Evolutionary conservation across 2,888 invertebrate genomes (phyloP).

Genomic region (Petrophora chlorosata): DNA sequence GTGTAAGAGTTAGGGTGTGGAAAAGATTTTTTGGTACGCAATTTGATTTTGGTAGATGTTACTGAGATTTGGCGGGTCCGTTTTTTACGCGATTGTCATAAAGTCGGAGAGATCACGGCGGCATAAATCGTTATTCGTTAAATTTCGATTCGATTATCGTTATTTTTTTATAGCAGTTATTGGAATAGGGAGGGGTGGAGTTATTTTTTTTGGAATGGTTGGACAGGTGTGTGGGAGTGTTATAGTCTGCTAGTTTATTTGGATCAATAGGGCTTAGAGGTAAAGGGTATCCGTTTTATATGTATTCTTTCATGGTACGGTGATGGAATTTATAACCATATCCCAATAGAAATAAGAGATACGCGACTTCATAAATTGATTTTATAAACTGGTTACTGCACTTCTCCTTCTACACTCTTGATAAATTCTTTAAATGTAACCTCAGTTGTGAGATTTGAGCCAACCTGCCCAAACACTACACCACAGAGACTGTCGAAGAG

Average conservation of each 20-base stretch:
- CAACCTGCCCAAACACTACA: too few relatives aligned
- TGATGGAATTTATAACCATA: too few relatives aligned
- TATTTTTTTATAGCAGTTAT: constrained; percentile 14
- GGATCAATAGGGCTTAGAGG: not conserved
- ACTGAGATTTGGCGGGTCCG: constrained; percentile 50
- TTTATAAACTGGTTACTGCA: too few relatives aligned
- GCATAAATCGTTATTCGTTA: constrained; percentile 59
- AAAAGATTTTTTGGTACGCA: not conserved
- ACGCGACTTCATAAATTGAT: too few relatives aligned
- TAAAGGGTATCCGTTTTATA: not conserved
- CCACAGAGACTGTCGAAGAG: too few relatives aligned
- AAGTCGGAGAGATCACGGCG: constrained; percentile 49
- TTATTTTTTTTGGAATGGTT: constrained; percentile 22
- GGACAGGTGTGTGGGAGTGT: constrained; percentile 43
- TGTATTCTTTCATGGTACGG: too few relatives aligned
- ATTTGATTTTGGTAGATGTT: constrained; percentile 50
- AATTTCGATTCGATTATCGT: constrained; percentile 69
- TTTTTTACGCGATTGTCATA: constrained; percentile 65
- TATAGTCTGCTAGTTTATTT: constrained; percentile 37
- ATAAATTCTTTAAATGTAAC: too few relatives aligned
- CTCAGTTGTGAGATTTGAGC: too few relatives aligned
- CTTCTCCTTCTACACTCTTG: too few relatives aligned
- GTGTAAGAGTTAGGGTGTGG: constrained; percentile 9
- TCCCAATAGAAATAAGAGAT: too few relatives aligned
- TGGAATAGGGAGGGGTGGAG: constrained; percentile 42